Evolutionary conservation across 2,888 invertebrate genomes (phyloP).

Genomic region (Drosophila anomalata): DNA sequence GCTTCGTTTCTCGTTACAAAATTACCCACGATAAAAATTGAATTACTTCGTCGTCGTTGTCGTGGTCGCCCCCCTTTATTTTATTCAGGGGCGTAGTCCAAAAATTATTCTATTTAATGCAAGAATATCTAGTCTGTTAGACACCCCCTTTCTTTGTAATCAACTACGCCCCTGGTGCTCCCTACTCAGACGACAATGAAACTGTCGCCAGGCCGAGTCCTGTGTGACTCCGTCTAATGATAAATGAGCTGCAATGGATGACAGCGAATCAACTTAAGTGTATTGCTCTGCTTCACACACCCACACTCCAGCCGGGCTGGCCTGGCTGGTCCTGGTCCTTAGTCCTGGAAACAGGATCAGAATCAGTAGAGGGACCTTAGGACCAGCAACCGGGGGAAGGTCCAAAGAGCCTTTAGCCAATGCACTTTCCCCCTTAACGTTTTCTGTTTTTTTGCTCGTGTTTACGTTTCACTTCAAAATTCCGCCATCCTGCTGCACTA

Average conservation of each 20-base stretch:
- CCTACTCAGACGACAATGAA: slow-evolving; percentile 70
- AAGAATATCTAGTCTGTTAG: background rate
- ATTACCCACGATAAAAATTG: slow-evolving; percentile 83
- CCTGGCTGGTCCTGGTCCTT: background rate
- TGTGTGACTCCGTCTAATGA: slow-evolving; percentile 76
- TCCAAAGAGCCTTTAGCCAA: slow-evolving; percentile 41
- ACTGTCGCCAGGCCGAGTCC: slow-evolving; percentile 67
- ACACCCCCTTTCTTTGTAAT: background rate
- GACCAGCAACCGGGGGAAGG: background rate
- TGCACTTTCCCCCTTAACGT: slow-evolving; percentile 71
- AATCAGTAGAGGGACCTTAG: background rate
- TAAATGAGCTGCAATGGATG: slow-evolving; percentile 83
- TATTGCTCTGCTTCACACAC: slow-evolving; percentile 78
- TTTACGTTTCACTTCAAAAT: slow-evolving; percentile 75
- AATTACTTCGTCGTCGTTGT: slow-evolving; percentile 78
- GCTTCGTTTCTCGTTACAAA: slow-evolving; percentile 81
- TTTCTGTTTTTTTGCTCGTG: slow-evolving; percentile 65
- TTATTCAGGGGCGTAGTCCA: background rate
- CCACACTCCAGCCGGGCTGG: background rate
- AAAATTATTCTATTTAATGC: background rate
- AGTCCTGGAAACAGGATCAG: background rate
- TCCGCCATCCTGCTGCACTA: slow-evolving; percentile 64
- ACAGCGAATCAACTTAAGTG: slow-evolving; percentile 83
- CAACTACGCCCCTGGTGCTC: slow-evolving; percentile 25
- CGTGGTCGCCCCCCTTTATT: slow-evolving; percentile 10